Evolutionary conservation across 2,888 invertebrate species (phyloP), one percentile per base, ranked within the genome.

Genomic region (Zonitis immaculata): DNA sequence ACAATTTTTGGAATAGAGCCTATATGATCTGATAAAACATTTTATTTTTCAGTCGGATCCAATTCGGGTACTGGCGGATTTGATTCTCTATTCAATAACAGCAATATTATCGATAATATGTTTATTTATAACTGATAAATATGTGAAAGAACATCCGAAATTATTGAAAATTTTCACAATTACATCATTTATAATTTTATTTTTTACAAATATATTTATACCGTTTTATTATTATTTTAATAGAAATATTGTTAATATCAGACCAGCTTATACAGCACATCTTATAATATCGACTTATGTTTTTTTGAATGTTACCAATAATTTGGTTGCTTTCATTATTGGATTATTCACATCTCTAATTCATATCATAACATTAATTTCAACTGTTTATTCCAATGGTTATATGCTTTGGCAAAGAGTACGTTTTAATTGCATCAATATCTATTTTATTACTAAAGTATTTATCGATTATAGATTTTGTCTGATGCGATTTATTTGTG

Each of bases 281-380:
- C 82, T 88, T 1, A 78, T 93, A 1, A 80, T 94, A 47, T 86
- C 89, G 1, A 85, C 88, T 57, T 92, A 93, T 73, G 85, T 92
- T 59, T 92, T 94, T 74, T 79, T 94, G 61, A 91, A 92, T 0
- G 80, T 93, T 67, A 83, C 87, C 18, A 84, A 87, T 68, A 86
- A 88, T 69, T 80, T 83, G 57, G 78, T 88, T 57, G 86, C 88
- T 0, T 79, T 88, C 22, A 67, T 87, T 20, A 77, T 91, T 47
- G 93, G 91, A 0, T 59, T 82, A 1, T 73, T 86, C 0, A 84
- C 89, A 11, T 87, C 89, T 42, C 58, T 81, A 0, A 79, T 83
- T 30, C 88, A 93, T 68, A 75, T 91, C 44, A 68, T 81, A 25
- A 76, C 79, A 51, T 77, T 84, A 35, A 77, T 78, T 47, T 76